Conservation (phyloP, 2,888 invertebrate genomes). For the Axea sp. region DNA sequence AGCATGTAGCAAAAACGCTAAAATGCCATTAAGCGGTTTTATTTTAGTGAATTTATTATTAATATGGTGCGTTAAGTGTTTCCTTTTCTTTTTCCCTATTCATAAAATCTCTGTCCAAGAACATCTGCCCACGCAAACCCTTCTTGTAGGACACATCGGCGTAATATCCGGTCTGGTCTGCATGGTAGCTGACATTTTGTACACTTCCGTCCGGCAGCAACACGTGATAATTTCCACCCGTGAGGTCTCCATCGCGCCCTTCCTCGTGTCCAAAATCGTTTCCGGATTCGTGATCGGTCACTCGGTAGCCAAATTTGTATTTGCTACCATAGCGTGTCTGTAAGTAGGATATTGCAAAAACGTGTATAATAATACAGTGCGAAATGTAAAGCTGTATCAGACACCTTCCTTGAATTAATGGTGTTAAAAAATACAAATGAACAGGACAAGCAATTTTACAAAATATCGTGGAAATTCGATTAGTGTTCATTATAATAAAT, state of each 20-base stretch:
- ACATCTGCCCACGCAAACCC: conserved; percentile 13
- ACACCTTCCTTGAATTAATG: no score
- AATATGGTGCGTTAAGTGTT: conserved; percentile 10
- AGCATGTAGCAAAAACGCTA: background rate
- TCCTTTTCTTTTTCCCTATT: conserved; percentile 9
- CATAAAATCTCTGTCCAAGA: background rate
- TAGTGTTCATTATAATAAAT: no score
- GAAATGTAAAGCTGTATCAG: no score
- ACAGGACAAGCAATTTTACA: no score
- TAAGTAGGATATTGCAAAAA: conserved; percentile 61
- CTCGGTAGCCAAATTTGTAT: conserved; percentile 84
- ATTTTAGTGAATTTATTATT: background rate
- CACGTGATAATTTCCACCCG: conserved; percentile 88
- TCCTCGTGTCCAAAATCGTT: conserved; percentile 90
- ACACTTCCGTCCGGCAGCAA: conserved; percentile 88
- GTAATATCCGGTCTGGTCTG: conserved; percentile 88
- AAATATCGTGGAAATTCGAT: no score
- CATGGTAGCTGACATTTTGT: conserved; percentile 88
- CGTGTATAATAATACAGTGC: background rate
- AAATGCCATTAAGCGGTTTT: background rate
- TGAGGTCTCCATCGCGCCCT: conserved; percentile 84
- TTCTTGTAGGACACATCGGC: conserved; percentile 85
- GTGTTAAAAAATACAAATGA: no score
- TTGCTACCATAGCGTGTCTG: conserved; percentile 82
- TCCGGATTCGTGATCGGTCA: conserved; percentile 85